phyloP scores from a whole-genome alignment of 1,140 invertebrate genomes.

The Paraescarpia echinospica region DNA sequence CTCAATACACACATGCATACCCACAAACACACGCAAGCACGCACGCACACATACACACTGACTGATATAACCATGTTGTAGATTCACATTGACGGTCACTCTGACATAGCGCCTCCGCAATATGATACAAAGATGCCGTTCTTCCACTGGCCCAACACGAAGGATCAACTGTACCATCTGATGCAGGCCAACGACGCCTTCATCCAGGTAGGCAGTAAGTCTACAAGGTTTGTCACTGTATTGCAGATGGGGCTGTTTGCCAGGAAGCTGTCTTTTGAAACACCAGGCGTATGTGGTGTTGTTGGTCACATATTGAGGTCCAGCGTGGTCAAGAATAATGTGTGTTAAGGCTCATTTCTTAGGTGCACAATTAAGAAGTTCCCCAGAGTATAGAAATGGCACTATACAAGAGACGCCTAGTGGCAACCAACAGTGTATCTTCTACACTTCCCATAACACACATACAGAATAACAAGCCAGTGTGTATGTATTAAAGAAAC shows the following conservation, averaged over 20 bases:
- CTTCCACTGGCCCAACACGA: background rate
- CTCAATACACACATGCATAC: background rate
- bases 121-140: slow-evolving; percentile 5
- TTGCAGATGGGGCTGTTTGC: background rate
- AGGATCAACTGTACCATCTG: background rate
- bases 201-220: background rate
- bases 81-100: slow-evolving; percentile 15
- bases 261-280: background rate
- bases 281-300: background rate
- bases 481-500: no score
- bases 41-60: background rate
- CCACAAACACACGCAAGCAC: background rate
- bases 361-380: background rate
- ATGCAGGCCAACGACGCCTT: slow-evolving; percentile 13
- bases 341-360: background rate
- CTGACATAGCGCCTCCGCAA: background rate
- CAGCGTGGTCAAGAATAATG: background rate
- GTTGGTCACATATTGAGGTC: background rate
- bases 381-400: background rate
- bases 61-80: background rate
- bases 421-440: no score
- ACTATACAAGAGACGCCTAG: no score
- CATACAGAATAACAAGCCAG: no score
- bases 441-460: no score
- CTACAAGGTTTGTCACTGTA: background rate